These are phyloP conservation scores for Melanogrammus aeglefinus DNA, from an alignment of 2,797 vertebrate species.

Conservation along the genomic window DNA sequence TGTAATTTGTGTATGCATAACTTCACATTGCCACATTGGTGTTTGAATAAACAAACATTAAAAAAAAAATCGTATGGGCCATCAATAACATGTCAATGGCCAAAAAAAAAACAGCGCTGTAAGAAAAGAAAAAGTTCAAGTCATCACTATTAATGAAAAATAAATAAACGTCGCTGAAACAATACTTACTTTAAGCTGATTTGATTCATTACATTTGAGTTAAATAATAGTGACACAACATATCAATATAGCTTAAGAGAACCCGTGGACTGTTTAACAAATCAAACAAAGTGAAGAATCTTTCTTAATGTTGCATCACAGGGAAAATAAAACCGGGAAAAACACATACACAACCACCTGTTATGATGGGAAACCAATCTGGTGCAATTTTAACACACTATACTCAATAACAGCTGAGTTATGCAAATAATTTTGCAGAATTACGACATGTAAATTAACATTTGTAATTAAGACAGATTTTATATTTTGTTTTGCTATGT, in stretches of 20 bases:
- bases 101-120: conserved; percentile 71
- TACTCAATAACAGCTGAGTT: background rate
- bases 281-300: conserved; percentile 50
- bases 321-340: conserved; percentile 12
- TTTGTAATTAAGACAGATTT: background rate
- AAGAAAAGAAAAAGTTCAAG: conserved; percentile 73
- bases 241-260: conserved; percentile 46
- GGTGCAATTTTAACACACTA: background rate
- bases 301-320: conserved; percentile 42
- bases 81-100: conserved; percentile 57
- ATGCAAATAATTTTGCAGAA: background rate
- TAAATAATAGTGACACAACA: conserved; percentile 60
- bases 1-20: background rate
- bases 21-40: conserved; percentile 28
- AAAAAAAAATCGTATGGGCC: conserved; percentile 43
- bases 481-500: background rate
- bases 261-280: conserved; percentile 40
- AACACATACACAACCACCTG: background rate
- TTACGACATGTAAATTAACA: background rate
- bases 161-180: conserved; percentile 77
- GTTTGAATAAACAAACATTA: conserved; percentile 32
- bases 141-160: conserved; percentile 79
- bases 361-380: too few species aligned
- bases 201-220: conserved; percentile 66
- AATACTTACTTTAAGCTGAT: conserved; percentile 62